Percentiles rank a stretch among this genome's conserved stretches.
Conservation (phyloP, 2,797 vertebrate genomes). For the Anableps anableps region DNA sequence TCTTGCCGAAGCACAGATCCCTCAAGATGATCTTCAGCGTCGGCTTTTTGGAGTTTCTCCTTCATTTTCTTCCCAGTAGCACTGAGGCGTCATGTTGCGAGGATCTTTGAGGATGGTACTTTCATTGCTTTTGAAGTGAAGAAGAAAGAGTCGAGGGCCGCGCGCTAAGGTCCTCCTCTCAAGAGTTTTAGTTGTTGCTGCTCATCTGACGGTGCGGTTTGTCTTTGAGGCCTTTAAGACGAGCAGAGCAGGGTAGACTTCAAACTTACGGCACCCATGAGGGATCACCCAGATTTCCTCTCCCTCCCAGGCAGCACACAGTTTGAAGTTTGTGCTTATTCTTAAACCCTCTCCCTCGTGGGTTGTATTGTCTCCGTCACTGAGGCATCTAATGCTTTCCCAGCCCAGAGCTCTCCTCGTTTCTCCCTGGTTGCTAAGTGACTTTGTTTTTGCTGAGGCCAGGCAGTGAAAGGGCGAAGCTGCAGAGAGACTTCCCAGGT, state of each 20-base stretch:
- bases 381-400: slow-evolving; percentile 51
- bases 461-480: slow-evolving; percentile 61
- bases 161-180: slow-evolving; percentile 19
- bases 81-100: slow-evolving; percentile 45
- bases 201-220: slow-evolving; percentile 41
- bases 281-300: slow-evolving; percentile 50
- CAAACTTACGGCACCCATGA: slow-evolving; percentile 49
- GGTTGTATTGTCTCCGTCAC: slow-evolving; percentile 20
- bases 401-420: slow-evolving; percentile 51
- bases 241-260: slow-evolving; percentile 39
- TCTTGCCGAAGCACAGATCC: slow-evolving; percentile 51
- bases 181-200: slow-evolving; percentile 39
- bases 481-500: slow-evolving; percentile 36
- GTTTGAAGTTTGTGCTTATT: slow-evolving; percentile 43
- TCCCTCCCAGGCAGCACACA: slow-evolving; percentile 32
- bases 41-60: slow-evolving; percentile 42
- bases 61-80: slow-evolving; percentile 56
- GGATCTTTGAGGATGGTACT: slow-evolving; percentile 19
- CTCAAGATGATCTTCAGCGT: slow-evolving; percentile 20
- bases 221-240: slow-evolving; percentile 46
- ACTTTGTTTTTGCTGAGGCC: slow-evolving; percentile 66
- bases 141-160: slow-evolving; percentile 29
- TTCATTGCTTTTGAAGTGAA: slow-evolving; percentile 34
- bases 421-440: slow-evolving; percentile 72
- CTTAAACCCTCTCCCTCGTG: slow-evolving; percentile 20